Evolutionary conservation across 2,797 vertebrate species (phyloP), one percentile per base, ranked within the genome.

Genomic region (Fratercula arctica): DNA sequence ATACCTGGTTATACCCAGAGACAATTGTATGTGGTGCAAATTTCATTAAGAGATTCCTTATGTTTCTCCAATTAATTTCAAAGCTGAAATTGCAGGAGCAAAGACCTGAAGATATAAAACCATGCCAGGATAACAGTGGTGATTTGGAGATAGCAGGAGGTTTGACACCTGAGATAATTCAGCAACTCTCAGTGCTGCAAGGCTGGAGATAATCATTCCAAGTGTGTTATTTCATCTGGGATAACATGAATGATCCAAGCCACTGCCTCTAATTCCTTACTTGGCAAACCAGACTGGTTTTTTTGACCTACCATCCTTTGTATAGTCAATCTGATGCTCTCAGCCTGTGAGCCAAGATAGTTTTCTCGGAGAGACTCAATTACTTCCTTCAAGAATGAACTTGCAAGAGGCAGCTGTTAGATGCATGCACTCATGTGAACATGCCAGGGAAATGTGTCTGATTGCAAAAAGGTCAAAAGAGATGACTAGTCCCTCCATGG

Each of bases 331-430:
- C n/a, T 54, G 73, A 74, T 70, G 64, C 10, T 46, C n/a, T 57
- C 76, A 82, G 61, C 43, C 76, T 7, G 0, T 4, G 54, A 91
- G 85, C 73, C 85, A 83, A 77, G 75, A 73, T 20, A 24, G 57
- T 64, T 90, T 94, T 90, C 83, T 96, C 81, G 2, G 2, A 90
- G 41, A 43, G 6, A 41, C 76, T 95, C 73, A 72, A 88, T 84
- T 81, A 37, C 16, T 89, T 53, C 77, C 87, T 92, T 90, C 76
- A 78, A 69, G 95, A 79, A 95, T 8, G 19, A 66, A 57, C 91
- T 73, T 86, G 87, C 79, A 84, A 45, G 70, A 51, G 54, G 87
- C 87, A 95, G 87, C 93, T 90, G 89, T 85, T 68, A 60, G 85
- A 70, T 29, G 50, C 61, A 51, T 2, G 51, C 25, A 3, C 46